These are phyloP conservation scores for Drosophila punjabiensis DNA, from an alignment of 1,140 invertebrate species.

Conservation along the genomic window DNA sequence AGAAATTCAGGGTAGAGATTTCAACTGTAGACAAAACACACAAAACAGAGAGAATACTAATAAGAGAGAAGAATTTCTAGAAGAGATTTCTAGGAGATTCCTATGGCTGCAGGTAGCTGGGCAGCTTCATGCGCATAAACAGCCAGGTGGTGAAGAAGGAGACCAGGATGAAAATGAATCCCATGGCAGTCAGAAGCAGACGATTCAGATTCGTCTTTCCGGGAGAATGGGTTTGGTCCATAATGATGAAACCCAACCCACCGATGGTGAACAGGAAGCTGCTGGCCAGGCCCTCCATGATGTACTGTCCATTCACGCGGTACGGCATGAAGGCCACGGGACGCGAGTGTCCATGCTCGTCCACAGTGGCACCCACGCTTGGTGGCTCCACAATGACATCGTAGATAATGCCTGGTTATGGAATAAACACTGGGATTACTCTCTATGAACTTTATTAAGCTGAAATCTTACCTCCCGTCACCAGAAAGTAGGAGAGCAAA, in stretches of 20 bases:
- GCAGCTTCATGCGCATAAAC: constrained; percentile 99
- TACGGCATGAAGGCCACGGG: constrained; percentile 99
- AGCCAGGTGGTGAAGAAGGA: constrained; percentile 99
- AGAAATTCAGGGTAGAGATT: constrained; percentile 16
- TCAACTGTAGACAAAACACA: not conserved
- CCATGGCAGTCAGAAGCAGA: constrained; percentile 95
- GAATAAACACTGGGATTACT: not conserved
- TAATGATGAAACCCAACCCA: constrained; percentile 97
- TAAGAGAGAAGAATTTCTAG: constrained; percentile 20
- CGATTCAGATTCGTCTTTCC: constrained; percentile 96
- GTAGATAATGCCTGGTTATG: constrained; percentile 96
- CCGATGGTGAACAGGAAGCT: constrained; percentile 98
- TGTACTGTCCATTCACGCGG: constrained; percentile 99
- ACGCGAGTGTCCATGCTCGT: constrained; percentile 97
- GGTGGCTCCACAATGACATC: constrained; percentile 99
- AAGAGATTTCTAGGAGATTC: constrained; percentile 15
- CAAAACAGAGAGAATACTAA: constrained; percentile 36
- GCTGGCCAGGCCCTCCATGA: constrained; percentile 98
- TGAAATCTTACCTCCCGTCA: constrained; percentile 95
- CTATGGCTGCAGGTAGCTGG: constrained; percentile 89
- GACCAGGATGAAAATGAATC: constrained; percentile 96
- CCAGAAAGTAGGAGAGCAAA: constrained; percentile 97
- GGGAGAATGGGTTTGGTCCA: constrained; percentile 97
- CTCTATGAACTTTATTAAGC: accelerated
- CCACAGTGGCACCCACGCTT: constrained; percentile 98